Percentiles rank a stretch among this genome's conserved stretches.
These are phyloP conservation scores for Polydrusus pterygomalis DNA, from an alignment of 2,888 invertebrate genomes.

Conservation along the genomic window DNA sequence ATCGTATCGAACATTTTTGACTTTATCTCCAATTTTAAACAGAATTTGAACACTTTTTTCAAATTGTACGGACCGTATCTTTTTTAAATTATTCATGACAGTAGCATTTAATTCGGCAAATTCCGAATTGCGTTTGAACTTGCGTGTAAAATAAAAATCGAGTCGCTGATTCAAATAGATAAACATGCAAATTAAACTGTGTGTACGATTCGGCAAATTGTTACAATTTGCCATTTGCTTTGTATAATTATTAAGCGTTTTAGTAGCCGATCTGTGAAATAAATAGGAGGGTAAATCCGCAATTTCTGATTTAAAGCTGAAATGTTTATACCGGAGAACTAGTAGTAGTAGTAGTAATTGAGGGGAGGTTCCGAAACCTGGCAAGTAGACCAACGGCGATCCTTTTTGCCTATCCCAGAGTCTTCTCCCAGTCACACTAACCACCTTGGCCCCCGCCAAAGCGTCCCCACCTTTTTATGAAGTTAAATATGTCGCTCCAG, in stretches of 20 bases:
- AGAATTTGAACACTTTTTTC: not conserved
- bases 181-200: constrained; percentile 40
- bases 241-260: constrained; percentile 31
- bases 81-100: constrained; percentile 5
- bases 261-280: constrained; percentile 11
- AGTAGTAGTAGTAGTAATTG: too few relatives aligned
- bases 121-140: constrained; percentile 11
- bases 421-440: too few relatives aligned
- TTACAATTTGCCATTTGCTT: constrained; percentile 32
- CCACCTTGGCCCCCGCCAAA: too few relatives aligned
- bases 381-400: too few relatives aligned
- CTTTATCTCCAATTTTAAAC: too few relatives aligned
- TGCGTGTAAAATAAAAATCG: constrained; percentile 31
- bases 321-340: not conserved
- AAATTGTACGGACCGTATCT: not conserved
- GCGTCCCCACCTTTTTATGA: too few relatives aligned
- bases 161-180: constrained; percentile 34
- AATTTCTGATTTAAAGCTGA: not conserved
- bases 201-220: constrained; percentile 34
- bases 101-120: constrained; percentile 4
- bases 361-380: too few relatives aligned
- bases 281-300: constrained; percentile 12
- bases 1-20: too few relatives aligned
- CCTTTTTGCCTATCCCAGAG: too few relatives aligned
- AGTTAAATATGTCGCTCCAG: too few relatives aligned